Base-by-base conservation (phyloP, 2,797 vertebrate species). In the Atherinosoma microstoma region DNA sequence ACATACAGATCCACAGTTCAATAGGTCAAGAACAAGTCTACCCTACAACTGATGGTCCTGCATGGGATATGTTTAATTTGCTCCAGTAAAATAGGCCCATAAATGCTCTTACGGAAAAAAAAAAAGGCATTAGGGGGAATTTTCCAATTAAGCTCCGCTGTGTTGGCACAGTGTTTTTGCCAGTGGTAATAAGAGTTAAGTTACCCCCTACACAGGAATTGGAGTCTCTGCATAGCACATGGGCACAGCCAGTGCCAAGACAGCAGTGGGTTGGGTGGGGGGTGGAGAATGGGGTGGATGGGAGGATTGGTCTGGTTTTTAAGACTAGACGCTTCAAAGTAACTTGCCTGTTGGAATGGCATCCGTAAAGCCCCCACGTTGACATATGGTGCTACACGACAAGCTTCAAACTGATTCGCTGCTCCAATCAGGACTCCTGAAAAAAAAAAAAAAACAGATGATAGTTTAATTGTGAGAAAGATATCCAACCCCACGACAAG, bases 321-420 rank as follows among this genome's bases (percentile, higher is more conserved):
- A 88, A 89, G 86, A 90, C 77, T 67, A 75, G 77, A 79, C 59
- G 81, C 89, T 92, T 93, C 86, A 92, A 90, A 92, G 91, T 69
- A 83, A 96, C 97, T 98, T 95, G 94, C 97, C 97, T 99, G 98
- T 94, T 99, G 97, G 94, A 99, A 99, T 89, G 98, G 98, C 97
- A 99, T 99, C 95, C 98, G 93, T 84, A 99, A 93, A 80, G 97
- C 97, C 68, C 97, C 98, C 89, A 99, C 97, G 82, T 99, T 99
- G 93, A 99, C 98, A 93, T 99, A 99, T 65, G 98, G 98, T 66
- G 98, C 98, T 60, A 99, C 98, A 84, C 98, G 95, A 95, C 98
- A 99, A 49, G 97, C 98, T 93, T 99, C 98, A 93, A 99, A 98
- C 90, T 99, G 98, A 82, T 96, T 99, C 79, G 97, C 97, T 29